These are phyloP conservation scores for Lysiphlebus fabarum DNA, from an alignment of 1,140 invertebrate species.

Conservation along the genomic window DNA sequence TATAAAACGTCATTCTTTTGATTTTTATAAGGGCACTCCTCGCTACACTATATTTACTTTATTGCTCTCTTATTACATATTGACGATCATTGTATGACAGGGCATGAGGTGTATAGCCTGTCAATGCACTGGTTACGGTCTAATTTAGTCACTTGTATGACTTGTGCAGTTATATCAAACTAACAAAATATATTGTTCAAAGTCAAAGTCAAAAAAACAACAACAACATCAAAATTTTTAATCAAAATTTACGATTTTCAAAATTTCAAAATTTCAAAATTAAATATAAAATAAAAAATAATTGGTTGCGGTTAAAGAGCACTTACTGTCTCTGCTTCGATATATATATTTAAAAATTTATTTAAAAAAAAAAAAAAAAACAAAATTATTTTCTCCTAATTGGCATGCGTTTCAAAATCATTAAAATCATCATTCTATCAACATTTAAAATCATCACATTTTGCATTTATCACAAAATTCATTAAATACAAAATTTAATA, in stretches of 20 bases:
- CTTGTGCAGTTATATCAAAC: slow-evolving; percentile 57
- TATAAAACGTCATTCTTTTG: slow-evolving; percentile 32
- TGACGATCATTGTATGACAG: slow-evolving; percentile 12
- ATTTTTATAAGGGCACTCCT: slow-evolving; percentile 39
- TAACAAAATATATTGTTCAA: slow-evolving; percentile 48
- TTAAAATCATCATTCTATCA: slow-evolving; percentile 47
- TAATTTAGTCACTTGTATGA: slow-evolving; percentile 39
- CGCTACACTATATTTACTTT: slow-evolving; percentile 28
- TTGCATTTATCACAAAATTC: slow-evolving; percentile 15
- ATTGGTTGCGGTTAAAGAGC: slow-evolving; percentile 56
- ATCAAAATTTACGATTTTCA: slow-evolving; percentile 17
- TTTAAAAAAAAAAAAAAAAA: slow-evolving; percentile 4
- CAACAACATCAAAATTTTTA: not conserved
- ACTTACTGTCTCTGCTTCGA: slow-evolving; percentile 54
- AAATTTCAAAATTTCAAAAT: slow-evolving; percentile 28
- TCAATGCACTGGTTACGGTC: slow-evolving; percentile 26
- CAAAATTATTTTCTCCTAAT: slow-evolving; percentile 54
- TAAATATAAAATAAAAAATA: slow-evolving; percentile 21
- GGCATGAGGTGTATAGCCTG: slow-evolving; percentile 5
- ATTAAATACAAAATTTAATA: not conserved
- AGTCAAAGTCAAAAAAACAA: slow-evolving; percentile 31
- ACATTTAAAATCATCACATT: slow-evolving; percentile 26
- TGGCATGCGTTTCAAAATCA: slow-evolving; percentile 56
- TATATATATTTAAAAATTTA: no score
- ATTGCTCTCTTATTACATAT: slow-evolving; percentile 34